Evolutionary conservation across 2,113 vertebrate species (phyloP).

Genomic region (Malurus cyaneus): DNA sequence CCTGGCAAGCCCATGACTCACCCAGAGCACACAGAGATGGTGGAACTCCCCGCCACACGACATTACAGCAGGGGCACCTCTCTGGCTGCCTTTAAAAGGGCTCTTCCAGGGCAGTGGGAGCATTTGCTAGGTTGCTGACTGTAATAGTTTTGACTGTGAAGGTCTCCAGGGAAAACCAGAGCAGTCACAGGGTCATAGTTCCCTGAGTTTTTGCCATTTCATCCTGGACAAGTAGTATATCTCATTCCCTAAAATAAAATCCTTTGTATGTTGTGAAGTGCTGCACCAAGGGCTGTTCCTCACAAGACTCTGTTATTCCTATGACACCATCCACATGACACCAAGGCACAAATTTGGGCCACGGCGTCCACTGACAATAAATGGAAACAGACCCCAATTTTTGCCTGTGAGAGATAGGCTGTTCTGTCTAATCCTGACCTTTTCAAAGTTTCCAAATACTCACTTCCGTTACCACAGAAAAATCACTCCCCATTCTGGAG

Average conservation of each 20-base stretch:
- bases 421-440: slow-evolving; percentile 30
- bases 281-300: not conserved
- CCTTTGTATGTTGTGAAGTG: not conserved
- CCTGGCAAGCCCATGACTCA: not conserved
- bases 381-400: slow-evolving; percentile 24
- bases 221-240: not conserved
- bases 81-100: not conserved
- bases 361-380: not conserved
- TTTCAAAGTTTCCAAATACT: slow-evolving; percentile 28
- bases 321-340: not conserved
- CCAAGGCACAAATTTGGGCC: not conserved
- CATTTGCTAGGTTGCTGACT: not conserved
- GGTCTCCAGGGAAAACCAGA: not conserved
- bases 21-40: not conserved
- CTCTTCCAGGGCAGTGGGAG: not conserved
- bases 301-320: not conserved
- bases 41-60: not conserved
- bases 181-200: not conserved
- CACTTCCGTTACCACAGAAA: not conserved
- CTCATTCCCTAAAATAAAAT: not conserved
- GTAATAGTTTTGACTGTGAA: slow-evolving; percentile 6
- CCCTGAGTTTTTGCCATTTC: not conserved
- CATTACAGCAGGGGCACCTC: not conserved
- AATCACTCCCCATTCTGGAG: not conserved
- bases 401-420: slow-evolving; percentile 1